Conservation (phyloP, 2,113 vertebrate species). For the Gnathonemus echidnorhynchus region DNA sequence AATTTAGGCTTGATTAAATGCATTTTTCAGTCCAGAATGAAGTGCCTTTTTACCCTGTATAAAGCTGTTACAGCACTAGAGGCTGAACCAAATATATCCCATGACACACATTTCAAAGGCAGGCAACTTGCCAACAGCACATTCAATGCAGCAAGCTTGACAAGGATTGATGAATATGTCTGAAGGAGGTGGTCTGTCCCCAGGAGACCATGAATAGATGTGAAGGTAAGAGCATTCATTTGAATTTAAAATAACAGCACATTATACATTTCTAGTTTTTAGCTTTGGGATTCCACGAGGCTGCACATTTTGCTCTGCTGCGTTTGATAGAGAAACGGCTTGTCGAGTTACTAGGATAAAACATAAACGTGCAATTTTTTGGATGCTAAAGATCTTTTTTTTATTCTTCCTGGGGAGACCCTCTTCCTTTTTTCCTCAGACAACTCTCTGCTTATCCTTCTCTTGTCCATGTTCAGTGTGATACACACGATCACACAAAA, state of each 20-base stretch:
- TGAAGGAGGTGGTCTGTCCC: not conserved
- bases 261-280: not conserved
- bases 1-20: not conserved
- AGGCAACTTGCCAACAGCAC: not conserved
- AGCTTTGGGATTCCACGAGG: not conserved
- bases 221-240: not conserved
- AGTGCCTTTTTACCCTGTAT: not conserved
- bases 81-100: not conserved
- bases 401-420: not conserved
- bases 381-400: not conserved
- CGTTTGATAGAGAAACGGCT: not conserved
- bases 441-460: not conserved
- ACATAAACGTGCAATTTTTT: not conserved
- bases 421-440: not conserved
- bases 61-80: not conserved
- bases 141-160: not conserved
- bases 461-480: not conserved
- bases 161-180: not conserved
- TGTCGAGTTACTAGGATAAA: not conserved
- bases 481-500: not conserved
- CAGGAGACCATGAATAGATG: not conserved
- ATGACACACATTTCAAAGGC: not conserved
- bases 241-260: not conserved
- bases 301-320: not conserved
- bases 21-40: not conserved